Base-by-base conservation (phyloP, 1,140 invertebrate genomes). In the Hestina assimilis region DNA sequence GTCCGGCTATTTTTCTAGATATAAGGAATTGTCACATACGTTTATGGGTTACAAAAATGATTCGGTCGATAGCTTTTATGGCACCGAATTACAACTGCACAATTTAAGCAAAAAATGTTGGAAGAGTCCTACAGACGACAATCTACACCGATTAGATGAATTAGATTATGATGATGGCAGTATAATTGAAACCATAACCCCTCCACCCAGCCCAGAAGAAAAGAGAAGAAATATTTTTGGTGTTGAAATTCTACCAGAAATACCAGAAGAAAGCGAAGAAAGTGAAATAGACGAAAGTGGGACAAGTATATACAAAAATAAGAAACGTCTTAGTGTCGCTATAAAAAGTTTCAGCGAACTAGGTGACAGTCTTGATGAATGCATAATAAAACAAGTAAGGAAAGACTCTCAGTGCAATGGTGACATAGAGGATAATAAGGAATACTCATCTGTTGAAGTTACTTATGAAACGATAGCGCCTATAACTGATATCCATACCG, bases 311-410 rank as follows among this genome's bases (percentile, higher is more conserved):
- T 64, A 57, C 57, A 79, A 54, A 21, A 78, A 79, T 65, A 83
- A 75, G 55, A 79, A 79, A 61, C 70, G 76, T 35, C 63, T 89
- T 21, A 81, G 74, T 55, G 46, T 75, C 26, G 81, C 76, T 42
- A 83, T 90, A 35, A 89, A 89, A 74, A 84, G 89, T 79, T 75
- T 89, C 61, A 90, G 87, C 57, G 75, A 68, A 33, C 75, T 90
- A 65, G 83, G 87, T 55, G 86, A 89, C 53, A 88, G 81, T 63
- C 74, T 90, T 51, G 86, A 88, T 48, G 86, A 83, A 43, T 87
- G 77, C 21, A 90, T 90, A 47, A 54, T 59, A 12, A 89, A 83
- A 62, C 79, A 87, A 58, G 62, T 71, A 12, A 75, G 80, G 65
- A 79, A 69, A 69, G 75, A 85, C 62, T 84, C 86, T 8, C 61